Base-by-base conservation (phyloP, 2,797 vertebrate species). In the Peromyscus melanophrys region DNA sequence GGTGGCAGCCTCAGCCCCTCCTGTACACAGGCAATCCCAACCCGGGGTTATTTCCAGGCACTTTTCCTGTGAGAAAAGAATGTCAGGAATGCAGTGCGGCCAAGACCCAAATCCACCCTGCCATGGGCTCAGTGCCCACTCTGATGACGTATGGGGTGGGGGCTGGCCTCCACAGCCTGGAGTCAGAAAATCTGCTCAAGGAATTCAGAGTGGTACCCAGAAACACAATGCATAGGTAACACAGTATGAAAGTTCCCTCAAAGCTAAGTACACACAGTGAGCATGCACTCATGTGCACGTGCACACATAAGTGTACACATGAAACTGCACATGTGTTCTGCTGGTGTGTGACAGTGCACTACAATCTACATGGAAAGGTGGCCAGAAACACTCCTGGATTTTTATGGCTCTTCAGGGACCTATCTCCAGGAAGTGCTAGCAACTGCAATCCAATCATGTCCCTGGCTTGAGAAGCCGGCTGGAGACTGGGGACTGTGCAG, bases 41-140 rank as follows among this genome's bases (percentile, higher is more conserved):
- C 95, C 86, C 49, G 14, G 96, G 94, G 97, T 94, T 98, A 98
- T 98, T 98, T 98, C 97, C 97, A 98, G 97, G 95, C 97, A 98
- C 94, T 97, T 98, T 99, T 98, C 98, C 98, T 98, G 98, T 99
- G 98, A 99, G 99, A 99, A 99, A 99, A 98, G 98, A 99, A 98
- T 98, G 98, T 83, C 37, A 98, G 93, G 98, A 99, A 99, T 98
- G 99, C 69, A 89, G 94, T 89, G 95, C 91, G 86, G 98, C 98
- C 97, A 96, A 97, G 97, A 97, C 98, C 97, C 97, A 98, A 98
- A 98, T 98, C 98, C 97, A 97, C 97, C 96, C 96, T 97, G 96
- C 83, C 78, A 94, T 84, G 46, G 81, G 37, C 95, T 95, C 93
- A 25, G 25, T 92, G 97, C 98, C 96, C 93, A 95, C 96, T 29